Base-by-base conservation (phyloP, 2,888 invertebrate species). In the Diachrysia chrysitis region DNA sequence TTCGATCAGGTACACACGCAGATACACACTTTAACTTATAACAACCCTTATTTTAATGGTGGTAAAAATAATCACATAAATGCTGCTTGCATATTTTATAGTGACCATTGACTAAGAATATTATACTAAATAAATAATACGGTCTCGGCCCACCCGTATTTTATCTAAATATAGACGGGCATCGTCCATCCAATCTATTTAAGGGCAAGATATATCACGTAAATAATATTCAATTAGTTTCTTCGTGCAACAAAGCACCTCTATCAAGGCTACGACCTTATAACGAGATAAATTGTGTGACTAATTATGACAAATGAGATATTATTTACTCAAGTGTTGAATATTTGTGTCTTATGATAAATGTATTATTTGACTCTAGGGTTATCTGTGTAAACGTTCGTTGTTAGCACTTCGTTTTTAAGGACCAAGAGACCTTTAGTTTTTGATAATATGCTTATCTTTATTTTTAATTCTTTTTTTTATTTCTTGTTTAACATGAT, bases 231-330 rank as follows among this genome's bases (percentile, higher is more conserved):
- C 68, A 82, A 83, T 84, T 78, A 81, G 75, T 72, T 66, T 72
- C 73, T 65, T 55, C 57, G 75, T 54, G 61, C 70, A 67, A 77
- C 68, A 71, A 82, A 70, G 64, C 71, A 76, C 71, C 79, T 85
- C 83, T 84, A 66, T 68, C 85, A 88, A 88, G 90, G 90, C 78
- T 72, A 71, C 58, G 87, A 90, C 86, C 88, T 83, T 78, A 79
- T 63, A 70, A 70, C 53, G 64, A 82, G 83, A 87, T 87, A 87
- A 79, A 71, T 75, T 66, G 85, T 82, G 82, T 88, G 88, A 91
- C 90, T 88, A 92, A 92, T 92, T 90, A 84, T 75, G 83, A 88
- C 89, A 89, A 90, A 89, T 87, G 80, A 65, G 66, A 80, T 84
- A 78, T 84, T 89, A 83, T 85, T 83, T 84, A 75, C 67, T 63